A percentile compares a stretch with the other conserved stretches of the same genome.
Conservation (phyloP, 2,888 invertebrate species). For the Diaphora mendica region DNA sequence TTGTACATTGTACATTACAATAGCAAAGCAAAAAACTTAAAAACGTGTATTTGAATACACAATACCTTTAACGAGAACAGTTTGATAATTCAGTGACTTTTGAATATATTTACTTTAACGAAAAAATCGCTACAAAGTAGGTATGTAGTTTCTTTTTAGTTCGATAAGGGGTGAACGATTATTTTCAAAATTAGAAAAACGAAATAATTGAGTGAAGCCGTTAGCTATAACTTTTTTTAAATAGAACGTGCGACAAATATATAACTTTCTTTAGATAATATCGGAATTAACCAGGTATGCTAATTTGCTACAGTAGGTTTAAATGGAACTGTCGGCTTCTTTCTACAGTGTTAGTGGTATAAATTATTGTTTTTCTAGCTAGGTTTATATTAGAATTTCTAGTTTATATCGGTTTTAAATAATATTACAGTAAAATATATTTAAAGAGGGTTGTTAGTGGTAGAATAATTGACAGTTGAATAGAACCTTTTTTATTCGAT, state of each 20-base stretch:
- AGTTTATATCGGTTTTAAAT: background rate
- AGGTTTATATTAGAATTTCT: background rate
- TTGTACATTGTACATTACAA: too few species aligned
- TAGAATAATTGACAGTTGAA: background rate
- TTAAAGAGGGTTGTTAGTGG: background rate
- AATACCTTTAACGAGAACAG: too few species aligned
- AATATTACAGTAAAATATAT: background rate
- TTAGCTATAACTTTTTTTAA: constrained; percentile 24
- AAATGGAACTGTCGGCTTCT: constrained; percentile 1
- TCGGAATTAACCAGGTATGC: constrained; percentile 24
- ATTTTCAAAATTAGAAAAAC: too few species aligned
- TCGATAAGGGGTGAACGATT: too few species aligned
- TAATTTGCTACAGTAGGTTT: constrained; percentile 20
- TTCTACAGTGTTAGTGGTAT: background rate
- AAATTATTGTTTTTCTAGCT: background rate
- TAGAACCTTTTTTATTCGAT: background rate
- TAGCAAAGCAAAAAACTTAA: too few species aligned
- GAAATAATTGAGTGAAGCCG: too few species aligned
- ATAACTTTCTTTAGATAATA: constrained; percentile 40
- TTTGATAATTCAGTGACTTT: too few species aligned
- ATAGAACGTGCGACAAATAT: constrained; percentile 43
- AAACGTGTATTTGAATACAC: too few species aligned
- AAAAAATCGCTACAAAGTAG: too few species aligned
- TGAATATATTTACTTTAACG: too few species aligned
- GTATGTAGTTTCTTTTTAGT: too few species aligned